A percentile compares a stretch with the other conserved stretches of the same genome.
Evolutionary conservation across 2,113 vertebrate species (phyloP).

Genomic region (Dasyprocta punctata): DNA sequence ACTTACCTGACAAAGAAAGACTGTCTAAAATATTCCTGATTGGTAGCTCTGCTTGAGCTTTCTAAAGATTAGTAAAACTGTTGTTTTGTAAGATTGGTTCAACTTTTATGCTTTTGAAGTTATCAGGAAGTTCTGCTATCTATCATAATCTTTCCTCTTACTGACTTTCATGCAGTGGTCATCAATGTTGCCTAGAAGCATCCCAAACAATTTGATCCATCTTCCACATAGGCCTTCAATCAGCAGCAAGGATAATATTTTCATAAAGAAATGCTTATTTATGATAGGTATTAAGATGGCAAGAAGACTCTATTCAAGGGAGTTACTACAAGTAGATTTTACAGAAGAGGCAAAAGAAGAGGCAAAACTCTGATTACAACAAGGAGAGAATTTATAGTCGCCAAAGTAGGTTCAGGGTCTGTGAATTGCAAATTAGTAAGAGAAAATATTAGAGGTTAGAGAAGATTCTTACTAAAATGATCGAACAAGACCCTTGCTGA

Average conservation of each 20-base stretch:
- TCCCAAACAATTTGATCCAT: neutral
- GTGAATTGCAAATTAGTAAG: neutral
- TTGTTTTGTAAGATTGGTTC: neutral
- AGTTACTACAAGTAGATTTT: neutral
- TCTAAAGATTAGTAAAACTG: neutral
- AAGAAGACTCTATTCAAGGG: neutral
- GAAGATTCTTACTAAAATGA: neutral
- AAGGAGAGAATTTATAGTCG: neutral
- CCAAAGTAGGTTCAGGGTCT: neutral
- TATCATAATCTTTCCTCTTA: neutral
- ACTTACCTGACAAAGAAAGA: slow-evolving; percentile 4
- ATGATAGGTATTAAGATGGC: neutral
- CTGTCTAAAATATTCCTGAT: neutral
- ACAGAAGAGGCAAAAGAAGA: neutral
- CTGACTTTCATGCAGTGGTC: neutral
- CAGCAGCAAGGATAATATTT: neutral
- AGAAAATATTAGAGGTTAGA: neutral
- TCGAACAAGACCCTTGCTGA: neutral
- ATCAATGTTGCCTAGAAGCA: neutral
- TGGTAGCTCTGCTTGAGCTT: neutral
- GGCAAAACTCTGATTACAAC: neutral
- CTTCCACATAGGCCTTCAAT: neutral
- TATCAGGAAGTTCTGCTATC: neutral
- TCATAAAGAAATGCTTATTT: neutral
- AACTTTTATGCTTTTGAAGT: slow-evolving; percentile 24